Conservation (phyloP, 1,140 invertebrate genomes). For the Drosophila obscura region DNA sequence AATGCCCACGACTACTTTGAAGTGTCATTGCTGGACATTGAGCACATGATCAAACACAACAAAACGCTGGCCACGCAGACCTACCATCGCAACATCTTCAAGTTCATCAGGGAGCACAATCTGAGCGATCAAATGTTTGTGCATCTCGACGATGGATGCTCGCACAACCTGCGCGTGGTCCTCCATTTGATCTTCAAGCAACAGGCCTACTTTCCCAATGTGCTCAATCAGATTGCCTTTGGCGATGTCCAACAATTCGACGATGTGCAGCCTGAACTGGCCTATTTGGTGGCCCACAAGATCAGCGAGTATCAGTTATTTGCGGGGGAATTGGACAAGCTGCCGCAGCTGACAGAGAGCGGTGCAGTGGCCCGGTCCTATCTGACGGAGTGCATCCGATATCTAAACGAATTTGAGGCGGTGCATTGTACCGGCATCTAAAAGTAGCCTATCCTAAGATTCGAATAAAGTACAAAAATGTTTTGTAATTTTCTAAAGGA, state of each 20-base stretch:
- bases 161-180: slow-evolving; percentile 84
- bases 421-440: slow-evolving; percentile 1
- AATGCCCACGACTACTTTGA: slow-evolving; percentile 87
- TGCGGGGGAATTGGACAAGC: slow-evolving; percentile 45
- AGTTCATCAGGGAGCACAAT: slow-evolving; percentile 85
- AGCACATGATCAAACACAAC: slow-evolving; percentile 75
- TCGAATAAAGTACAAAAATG: slow-evolving; percentile 28
- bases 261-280: slow-evolving; percentile 56
- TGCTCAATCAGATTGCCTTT: slow-evolving; percentile 80
- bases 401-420: slow-evolving; percentile 50
- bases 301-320: slow-evolving; percentile 63
- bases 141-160: slow-evolving; percentile 78
- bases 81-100: slow-evolving; percentile 83
- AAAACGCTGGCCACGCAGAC: slow-evolving; percentile 59
- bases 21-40: slow-evolving; percentile 84
- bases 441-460: neutral
- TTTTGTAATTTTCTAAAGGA: slow-evolving; percentile 7
- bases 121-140: slow-evolving; percentile 84
- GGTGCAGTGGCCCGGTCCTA: slow-evolving; percentile 55
- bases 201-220: slow-evolving; percentile 68
- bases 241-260: slow-evolving; percentile 64
- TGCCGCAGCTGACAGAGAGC: slow-evolving; percentile 53
- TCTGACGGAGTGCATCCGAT: slow-evolving; percentile 68
- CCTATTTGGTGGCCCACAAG: slow-evolving; percentile 63
- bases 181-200: slow-evolving; percentile 83